phyloP scores from a whole-genome alignment of 2,113 vertebrate genomes.

The Morphnarchus princeps region DNA sequence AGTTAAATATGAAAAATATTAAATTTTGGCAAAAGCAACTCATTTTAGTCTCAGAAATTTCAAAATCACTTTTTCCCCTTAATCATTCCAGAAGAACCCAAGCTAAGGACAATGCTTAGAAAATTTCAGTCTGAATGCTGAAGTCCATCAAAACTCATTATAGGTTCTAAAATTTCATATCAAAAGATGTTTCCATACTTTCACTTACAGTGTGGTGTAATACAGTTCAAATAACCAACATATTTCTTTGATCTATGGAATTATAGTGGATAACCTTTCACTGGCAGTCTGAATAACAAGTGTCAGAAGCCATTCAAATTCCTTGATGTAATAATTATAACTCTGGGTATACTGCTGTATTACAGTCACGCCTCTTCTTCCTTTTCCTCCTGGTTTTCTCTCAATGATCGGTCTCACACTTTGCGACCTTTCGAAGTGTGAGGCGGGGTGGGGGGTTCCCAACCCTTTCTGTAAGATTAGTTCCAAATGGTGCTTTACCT shows the following conservation, averaged over 20 bases:
- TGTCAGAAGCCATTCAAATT: neutral
- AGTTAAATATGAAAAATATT: neutral
- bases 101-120: neutral
- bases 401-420: neutral
- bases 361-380: neutral
- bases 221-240: neutral
- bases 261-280: neutral
- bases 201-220: neutral
- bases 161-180: neutral
- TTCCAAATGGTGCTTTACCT: slow-evolving; percentile 25
- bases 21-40: neutral
- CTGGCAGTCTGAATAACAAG: neutral
- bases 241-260: neutral
- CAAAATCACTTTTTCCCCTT: neutral
- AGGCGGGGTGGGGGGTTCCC: neutral
- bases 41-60: neutral
- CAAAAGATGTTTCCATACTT: neutral
- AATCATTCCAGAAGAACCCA: neutral
- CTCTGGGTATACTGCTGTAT: neutral
- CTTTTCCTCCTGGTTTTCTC: neutral
- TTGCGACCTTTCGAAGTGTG: neutral
- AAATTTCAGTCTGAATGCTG: neutral
- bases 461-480: neutral
- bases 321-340: neutral
- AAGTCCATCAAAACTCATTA: neutral